Evolutionary conservation across 2,888 invertebrate genomes (phyloP).

Genomic region (Drosophila gaucha): DNA sequence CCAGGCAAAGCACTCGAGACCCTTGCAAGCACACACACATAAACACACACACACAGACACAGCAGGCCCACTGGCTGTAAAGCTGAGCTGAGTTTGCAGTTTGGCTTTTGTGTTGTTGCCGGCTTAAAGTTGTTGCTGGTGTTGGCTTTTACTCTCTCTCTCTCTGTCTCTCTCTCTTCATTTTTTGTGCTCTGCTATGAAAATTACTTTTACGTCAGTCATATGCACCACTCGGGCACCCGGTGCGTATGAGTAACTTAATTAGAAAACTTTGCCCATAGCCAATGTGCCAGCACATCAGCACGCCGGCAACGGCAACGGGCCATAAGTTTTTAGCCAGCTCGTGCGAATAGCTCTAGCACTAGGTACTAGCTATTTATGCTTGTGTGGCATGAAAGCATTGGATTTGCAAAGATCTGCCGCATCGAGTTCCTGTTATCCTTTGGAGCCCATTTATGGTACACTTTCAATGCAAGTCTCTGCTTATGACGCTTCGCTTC

Average conservation of each 20-base stretch:
- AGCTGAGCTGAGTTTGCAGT: constrained; percentile 57
- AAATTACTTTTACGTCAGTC: constrained; percentile 79
- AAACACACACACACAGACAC: constrained; percentile 1
- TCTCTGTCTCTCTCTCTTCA: no score
- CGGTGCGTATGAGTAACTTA: constrained; percentile 80
- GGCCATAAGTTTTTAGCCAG: constrained; percentile 56
- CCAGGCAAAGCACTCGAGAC: constrained; percentile 38
- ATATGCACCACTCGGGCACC: constrained; percentile 66
- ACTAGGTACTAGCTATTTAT: constrained; percentile 34
- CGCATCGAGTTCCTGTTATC: constrained; percentile 10
- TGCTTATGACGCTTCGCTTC: no score
- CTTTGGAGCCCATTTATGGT: not conserved
- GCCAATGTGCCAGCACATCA: constrained; percentile 50
- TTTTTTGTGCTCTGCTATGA: constrained; percentile 44
- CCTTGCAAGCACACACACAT: constrained; percentile 7
- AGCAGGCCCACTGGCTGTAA: constrained; percentile 12
- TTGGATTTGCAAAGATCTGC: constrained; percentile 42
- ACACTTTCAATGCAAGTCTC: constrained; percentile 25
- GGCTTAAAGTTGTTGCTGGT: constrained; percentile 58
- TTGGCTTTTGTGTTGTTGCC: constrained; percentile 65
- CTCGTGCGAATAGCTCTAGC: constrained; percentile 43
- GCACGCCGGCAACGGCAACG: constrained; percentile 9
- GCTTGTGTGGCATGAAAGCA: constrained; percentile 39
- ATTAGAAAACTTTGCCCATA: constrained; percentile 75
- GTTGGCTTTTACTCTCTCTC: constrained; percentile 56